Percentiles rank a stretch among this genome's conserved stretches.
phyloP scores from a whole-genome alignment of 2,113 vertebrate species.

The Poeciliopsis prolifica region DNA sequence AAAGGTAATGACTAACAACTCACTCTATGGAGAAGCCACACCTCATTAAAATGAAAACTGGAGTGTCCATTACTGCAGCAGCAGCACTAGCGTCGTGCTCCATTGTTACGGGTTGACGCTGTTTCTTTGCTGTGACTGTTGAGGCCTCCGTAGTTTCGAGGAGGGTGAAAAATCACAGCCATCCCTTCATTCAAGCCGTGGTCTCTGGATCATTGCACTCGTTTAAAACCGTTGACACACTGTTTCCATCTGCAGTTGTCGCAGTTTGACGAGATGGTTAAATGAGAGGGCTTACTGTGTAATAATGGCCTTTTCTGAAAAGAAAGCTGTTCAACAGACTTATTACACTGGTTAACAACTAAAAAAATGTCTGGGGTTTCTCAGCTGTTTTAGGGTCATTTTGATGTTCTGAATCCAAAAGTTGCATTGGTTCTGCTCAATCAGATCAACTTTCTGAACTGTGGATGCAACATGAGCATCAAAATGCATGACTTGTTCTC shows the following conservation, averaged over 20 bases:
- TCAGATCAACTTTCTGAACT: no score
- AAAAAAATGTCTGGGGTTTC: no score
- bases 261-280: not conserved
- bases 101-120: not conserved
- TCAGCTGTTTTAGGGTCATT: no score
- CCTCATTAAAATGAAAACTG: constrained; percentile 16
- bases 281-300: not conserved
- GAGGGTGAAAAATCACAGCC: not conserved
- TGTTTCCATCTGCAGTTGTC: not conserved
- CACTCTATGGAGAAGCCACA: constrained; percentile 9
- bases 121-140: constrained; percentile 2
- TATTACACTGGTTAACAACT: no score
- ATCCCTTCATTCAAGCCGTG: not conserved
- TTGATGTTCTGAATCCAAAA: no score
- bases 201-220: not conserved
- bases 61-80: not conserved
- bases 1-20: constrained; percentile 29
- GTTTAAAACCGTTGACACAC: not conserved
- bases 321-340: not conserved
- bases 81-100: not conserved
- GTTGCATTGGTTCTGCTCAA: no score
- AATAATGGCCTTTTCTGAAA: not conserved
- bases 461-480: no score
- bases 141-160: not conserved
- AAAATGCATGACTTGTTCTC: no score